Conservation (phyloP, 2,888 invertebrate genomes). For the Polydrusus tereticollis region DNA sequence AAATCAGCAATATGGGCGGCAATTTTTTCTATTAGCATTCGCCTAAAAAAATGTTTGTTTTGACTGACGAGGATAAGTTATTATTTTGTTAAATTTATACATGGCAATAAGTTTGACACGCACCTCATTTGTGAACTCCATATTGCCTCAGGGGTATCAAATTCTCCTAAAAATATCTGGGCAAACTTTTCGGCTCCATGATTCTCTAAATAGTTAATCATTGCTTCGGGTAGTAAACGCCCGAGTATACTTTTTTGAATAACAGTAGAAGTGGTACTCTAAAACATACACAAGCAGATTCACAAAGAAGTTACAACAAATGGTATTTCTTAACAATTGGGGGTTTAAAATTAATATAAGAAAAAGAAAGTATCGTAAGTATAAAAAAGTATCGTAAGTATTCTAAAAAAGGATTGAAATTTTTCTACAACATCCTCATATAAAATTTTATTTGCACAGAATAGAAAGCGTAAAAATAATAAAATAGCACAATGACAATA, state of each 20-base stretch:
- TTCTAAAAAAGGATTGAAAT: no score
- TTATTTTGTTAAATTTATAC: no score
- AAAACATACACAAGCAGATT: not conserved
- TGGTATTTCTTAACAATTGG: no score
- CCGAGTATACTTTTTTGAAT: slow-evolving; percentile 94
- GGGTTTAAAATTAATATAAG: no score
- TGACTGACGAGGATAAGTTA: no score
- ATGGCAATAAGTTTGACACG: not conserved
- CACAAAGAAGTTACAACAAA: no score
- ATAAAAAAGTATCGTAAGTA: no score
- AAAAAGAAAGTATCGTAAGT: no score
- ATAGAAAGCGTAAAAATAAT: no score
- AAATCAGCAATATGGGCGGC: slow-evolving; percentile 98
- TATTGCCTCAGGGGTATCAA: slow-evolving; percentile 99
- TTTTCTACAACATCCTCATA: no score
- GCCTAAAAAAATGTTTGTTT: slow-evolving; percentile 68
- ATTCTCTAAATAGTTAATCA: slow-evolving; percentile 98
- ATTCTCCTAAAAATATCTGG: slow-evolving; percentile 97
- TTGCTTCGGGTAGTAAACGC: slow-evolving; percentile 96
- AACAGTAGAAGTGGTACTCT: slow-evolving; percentile 12
- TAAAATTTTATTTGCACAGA: no score
- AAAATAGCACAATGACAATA: no score
- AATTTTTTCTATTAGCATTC: slow-evolving; percentile 96
- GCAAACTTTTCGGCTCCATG: slow-evolving; percentile 99
- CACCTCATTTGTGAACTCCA: slow-evolving; percentile 98